Base-by-base conservation (phyloP, 2,888 invertebrate genomes). In the Luffia ferchaultella region DNA sequence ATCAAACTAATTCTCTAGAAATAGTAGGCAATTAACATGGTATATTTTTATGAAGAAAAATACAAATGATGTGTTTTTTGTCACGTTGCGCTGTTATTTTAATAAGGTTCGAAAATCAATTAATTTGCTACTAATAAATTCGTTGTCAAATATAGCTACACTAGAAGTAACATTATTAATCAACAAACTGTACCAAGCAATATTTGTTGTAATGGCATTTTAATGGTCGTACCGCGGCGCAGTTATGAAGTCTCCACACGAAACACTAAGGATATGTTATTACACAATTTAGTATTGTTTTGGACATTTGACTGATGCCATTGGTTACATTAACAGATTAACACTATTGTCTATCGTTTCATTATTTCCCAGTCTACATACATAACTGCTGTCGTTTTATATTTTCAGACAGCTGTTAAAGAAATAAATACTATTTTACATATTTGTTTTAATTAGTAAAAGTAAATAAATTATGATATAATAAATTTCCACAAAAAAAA, bases 221-320 rank as follows among this genome's bases (percentile, higher is more conserved):
- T 30, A 30, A 30, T 30, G 30, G 30, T 12, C 30, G 30, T 12
- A 12, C 30, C 30, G 30, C 30, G 5, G 12, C 30, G 3, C 5
- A 3, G 3, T 3, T 30, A 12, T 30, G 30, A 3, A 12, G 30
- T 12, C 30, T 3, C 5, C 30, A 7, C 62, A 61, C 63, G 65
- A 63, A 64, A 54, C 58, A 59, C 59, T 62, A 62, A 60, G 62
- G 61, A 61, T 64, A 62, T 53, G 63, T 67, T 66, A 70, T 73
- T 70, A 71, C 63, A 63, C 68, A 66, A 72, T 73, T 16, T 70
- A 68, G 74, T 65, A 73, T 76, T 77, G 76, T 77, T 73, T 66
- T 53, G 61, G 57, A 60, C 61, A 67, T 68, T 68, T 76, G 77
- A 77, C 63, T 71, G 71, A 74, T 70, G 73, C 57, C 50, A 58